A percentile compares a stretch with the other conserved stretches of the same genome.
Evolutionary conservation across 2,797 vertebrate genomes (phyloP).

Genomic region (Tokudaia muenninki): DNA sequence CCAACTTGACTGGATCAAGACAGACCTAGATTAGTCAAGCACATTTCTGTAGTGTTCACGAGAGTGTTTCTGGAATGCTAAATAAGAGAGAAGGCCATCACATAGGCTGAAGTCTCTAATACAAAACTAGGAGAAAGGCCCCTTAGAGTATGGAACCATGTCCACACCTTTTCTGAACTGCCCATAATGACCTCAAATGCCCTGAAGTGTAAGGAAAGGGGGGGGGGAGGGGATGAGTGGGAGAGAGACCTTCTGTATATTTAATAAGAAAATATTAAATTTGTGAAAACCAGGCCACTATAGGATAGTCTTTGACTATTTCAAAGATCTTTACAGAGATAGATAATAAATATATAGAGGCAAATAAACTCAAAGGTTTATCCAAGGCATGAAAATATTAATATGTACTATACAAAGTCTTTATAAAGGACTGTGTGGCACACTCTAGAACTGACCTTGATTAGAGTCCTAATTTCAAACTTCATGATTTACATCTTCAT

Average conservation of each 20-base stretch:
- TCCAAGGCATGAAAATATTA: background rate
- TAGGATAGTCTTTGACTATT: background rate
- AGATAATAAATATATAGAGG: background rate
- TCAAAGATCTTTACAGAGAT: background rate
- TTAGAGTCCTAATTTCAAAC: background rate
- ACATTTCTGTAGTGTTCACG: background rate
- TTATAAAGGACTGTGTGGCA: background rate
- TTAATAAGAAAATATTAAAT: background rate
- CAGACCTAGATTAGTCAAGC: background rate
- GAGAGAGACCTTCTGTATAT: background rate
- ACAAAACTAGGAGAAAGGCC: background rate
- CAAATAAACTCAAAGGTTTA: background rate
- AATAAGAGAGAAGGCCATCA: background rate
- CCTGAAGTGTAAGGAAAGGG: background rate
- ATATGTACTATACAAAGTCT: background rate
- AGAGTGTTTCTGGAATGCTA: background rate
- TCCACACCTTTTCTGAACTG: no score
- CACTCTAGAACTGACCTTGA: background rate
- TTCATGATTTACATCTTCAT: background rate
- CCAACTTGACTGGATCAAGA: background rate
- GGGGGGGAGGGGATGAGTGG: rapidly evolving
- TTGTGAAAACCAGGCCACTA: slow-evolving; percentile 1
- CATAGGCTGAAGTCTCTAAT: background rate
- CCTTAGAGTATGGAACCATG: background rate
- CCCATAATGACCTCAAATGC: background rate